Evolutionary conservation across 2,888 invertebrate genomes (phyloP), one percentile per base, ranked within the genome.

Genomic region (Heteromyza rotundicornis): DNA sequence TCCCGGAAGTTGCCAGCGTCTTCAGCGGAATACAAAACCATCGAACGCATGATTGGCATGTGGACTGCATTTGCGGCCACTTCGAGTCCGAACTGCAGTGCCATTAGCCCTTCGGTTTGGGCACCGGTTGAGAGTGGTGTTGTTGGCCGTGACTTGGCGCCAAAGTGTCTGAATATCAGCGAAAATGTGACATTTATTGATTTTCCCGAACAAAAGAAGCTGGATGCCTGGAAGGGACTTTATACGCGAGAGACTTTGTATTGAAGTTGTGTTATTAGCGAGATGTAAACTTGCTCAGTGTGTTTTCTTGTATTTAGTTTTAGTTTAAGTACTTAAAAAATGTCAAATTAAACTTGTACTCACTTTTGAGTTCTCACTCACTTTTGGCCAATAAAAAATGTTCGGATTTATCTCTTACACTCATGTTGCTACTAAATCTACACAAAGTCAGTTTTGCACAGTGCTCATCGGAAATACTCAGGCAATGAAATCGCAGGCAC

Each of bases 1-100:
- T 67, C 78, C 0, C 63, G 64, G 0, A 77, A 72, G 52, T 60
- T 79, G 27, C 24, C 66, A 0, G 65, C 66, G 12, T 70, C 73
- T 2, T 68, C 75, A 0, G 40, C 16, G 1, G 83, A 83, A 59
- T 82, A 76, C 57, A 70, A 64, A 14, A 79, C 76, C 24, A 77
- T 83, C 12, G 71, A 82, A 60, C 74, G 80, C 17, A 77, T 83
- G 80, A 67, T 81, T 14, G 75, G 70, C 40, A 79, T 82, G 72
- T 80, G 80, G 76, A 78, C 78, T 0, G 64, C 73, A 7, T 83
- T 83, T 67, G 83, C 83, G 1, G 65, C 68, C 16, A 72, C 51
- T 35, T 74, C 79, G 2, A 71, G 79, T 73, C 83, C 82, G 7
- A 82, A 83, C 58, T 75, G 77, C 57, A 58, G 58, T 35, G 72